phyloP scores from a whole-genome alignment of 2,113 vertebrate genomes.

The Podocnemis expansa region DNA sequence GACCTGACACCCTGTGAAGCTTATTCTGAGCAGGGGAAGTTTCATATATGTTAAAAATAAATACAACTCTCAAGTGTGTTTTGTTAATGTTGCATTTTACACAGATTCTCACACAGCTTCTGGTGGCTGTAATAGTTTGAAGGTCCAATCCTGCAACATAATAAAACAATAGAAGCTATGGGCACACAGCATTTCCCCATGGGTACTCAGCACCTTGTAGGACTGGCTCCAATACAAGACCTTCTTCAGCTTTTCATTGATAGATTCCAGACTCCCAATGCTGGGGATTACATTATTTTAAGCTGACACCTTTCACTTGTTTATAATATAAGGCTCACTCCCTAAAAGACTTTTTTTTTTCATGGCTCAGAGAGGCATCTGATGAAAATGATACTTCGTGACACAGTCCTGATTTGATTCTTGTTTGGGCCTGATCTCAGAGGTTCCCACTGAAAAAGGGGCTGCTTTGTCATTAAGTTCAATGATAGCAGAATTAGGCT shows the following conservation, averaged over 20 bases:
- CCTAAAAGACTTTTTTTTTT: background rate
- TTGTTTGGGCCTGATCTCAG: background rate
- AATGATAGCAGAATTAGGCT: background rate
- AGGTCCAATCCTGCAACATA: background rate
- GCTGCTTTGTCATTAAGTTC: background rate
- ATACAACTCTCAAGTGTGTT: background rate
- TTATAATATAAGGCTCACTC: no score
- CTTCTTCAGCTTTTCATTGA: background rate
- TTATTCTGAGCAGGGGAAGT: background rate
- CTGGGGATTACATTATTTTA: background rate
- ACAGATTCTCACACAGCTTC: background rate
- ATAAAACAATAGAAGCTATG: background rate
- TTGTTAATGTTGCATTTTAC: background rate
- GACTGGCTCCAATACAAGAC: background rate
- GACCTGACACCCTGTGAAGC: background rate
- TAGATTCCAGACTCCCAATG: background rate
- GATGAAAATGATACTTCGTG: background rate
- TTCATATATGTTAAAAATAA: background rate
- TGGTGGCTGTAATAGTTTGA: background rate
- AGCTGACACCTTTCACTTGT: background rate
- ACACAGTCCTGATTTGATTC: background rate
- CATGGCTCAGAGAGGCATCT: background rate
- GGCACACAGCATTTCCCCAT: background rate
- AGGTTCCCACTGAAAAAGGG: background rate
- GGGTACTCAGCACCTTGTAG: background rate